These are phyloP conservation scores for Lophius piscatorius DNA, from an alignment of 2,113 vertebrate genomes.

Conservation along the genomic window DNA sequence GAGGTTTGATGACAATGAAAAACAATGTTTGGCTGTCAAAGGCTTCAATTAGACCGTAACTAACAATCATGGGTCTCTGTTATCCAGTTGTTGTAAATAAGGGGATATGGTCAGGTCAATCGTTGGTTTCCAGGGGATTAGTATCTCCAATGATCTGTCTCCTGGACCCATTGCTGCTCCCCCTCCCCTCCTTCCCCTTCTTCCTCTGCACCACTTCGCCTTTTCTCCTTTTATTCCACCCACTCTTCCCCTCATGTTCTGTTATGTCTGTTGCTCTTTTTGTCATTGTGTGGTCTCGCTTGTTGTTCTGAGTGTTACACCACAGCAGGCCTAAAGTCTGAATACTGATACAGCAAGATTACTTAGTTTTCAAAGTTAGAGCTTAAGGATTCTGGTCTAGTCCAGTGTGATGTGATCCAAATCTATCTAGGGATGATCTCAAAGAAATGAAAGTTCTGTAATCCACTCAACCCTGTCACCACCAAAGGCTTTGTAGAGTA, in stretches of 20 bases:
- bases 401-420: constrained; percentile 3
- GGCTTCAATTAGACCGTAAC: constrained; percentile 31
- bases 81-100: constrained; percentile 46
- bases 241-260: constrained; percentile 48
- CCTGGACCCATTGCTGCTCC: constrained; percentile 52
- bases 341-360: background rate
- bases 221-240: constrained; percentile 48
- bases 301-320: constrained; percentile 59
- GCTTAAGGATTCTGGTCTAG: constrained; percentile 1
- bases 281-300: constrained; percentile 61
- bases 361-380: constrained; percentile 6
- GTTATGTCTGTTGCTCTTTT: constrained; percentile 68
- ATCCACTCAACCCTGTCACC: no score
- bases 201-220: constrained; percentile 37
- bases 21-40: background rate
- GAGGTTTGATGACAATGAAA: constrained; percentile 31
- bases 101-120: constrained; percentile 37
- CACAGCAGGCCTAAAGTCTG: constrained; percentile 39
- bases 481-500: no score
- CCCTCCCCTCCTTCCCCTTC: constrained; percentile 43
- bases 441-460: no score
- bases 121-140: constrained; percentile 26
- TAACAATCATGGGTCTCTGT: constrained; percentile 36
- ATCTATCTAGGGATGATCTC: constrained; percentile 7
- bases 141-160: constrained; percentile 31